phyloP scores from a whole-genome alignment of 2,113 vertebrate genomes.

The Daphoenositta chrysoptera region DNA sequence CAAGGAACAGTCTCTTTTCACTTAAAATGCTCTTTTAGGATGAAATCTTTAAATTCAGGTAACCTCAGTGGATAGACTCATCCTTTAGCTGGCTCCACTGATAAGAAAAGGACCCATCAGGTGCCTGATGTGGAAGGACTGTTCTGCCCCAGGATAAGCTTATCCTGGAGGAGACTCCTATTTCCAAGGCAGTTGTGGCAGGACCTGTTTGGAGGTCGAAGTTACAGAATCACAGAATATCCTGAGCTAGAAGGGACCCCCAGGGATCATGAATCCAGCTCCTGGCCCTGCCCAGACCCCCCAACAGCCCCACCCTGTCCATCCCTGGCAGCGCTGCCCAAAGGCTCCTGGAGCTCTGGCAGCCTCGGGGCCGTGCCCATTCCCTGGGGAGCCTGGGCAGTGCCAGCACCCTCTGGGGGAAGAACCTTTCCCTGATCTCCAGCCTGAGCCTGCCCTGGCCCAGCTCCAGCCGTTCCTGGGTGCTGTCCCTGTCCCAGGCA shows the following conservation, averaged over 20 bases:
- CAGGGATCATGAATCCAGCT: fast-evolving
- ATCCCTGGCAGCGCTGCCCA: neutral
- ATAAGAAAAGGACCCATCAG: neutral
- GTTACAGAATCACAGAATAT: neutral
- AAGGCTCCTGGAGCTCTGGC: neutral
- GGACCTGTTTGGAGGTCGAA: neutral
- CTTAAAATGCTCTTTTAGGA: neutral
- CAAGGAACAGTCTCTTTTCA: neutral
- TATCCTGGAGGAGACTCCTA: neutral
- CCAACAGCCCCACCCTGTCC: neutral
- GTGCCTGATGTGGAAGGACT: neutral
- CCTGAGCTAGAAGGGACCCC: neutral
- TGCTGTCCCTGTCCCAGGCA: too few relatives aligned
- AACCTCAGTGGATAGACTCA: neutral
- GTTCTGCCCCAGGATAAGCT: neutral
- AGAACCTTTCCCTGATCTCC: neutral
- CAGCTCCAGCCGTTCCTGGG: neutral
- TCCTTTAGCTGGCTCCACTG: neutral
- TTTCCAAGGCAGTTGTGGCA: neutral
- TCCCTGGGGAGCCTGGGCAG: neutral
- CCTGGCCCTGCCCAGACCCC: fast-evolving
- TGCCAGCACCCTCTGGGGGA: neutral
- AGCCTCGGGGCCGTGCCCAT: neutral
- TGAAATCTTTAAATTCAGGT: neutral
- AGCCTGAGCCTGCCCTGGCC: neutral